phyloP scores from a whole-genome alignment of 1,140 invertebrate genomes.

The Penaeus indicus region DNA sequence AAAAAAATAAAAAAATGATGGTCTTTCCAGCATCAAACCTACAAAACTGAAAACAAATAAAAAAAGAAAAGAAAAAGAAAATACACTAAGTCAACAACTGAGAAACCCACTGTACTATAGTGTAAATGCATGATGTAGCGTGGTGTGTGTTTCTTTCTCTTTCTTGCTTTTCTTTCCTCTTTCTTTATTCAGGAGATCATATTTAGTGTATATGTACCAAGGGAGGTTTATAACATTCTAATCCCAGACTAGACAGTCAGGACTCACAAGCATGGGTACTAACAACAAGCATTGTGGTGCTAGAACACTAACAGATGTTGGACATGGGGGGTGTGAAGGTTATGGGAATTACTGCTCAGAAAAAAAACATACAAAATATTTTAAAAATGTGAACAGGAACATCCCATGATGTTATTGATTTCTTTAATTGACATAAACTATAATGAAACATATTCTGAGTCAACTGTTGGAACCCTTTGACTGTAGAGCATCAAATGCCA shows the following conservation, averaged over 20 bases:
- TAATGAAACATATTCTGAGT: constrained; percentile 20
- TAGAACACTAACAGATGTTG: constrained; percentile 38
- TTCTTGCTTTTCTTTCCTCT: too few species aligned
- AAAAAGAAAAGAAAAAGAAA: too few species aligned
- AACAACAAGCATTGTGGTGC: constrained; percentile 45
- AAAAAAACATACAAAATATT: neutral
- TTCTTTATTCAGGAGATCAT: too few species aligned
- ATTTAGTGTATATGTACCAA: too few species aligned
- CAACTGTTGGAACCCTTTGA: neutral
- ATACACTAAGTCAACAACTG: too few species aligned
- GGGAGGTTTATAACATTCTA: neutral
- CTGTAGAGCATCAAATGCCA: neutral
- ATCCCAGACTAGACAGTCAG: constrained; percentile 21
- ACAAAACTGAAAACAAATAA: too few species aligned
- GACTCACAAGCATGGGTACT: constrained; percentile 34
- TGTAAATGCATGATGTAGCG: too few species aligned
- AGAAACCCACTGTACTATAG: too few species aligned
- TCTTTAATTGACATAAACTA: constrained; percentile 21
- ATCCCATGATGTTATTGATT: constrained; percentile 28
- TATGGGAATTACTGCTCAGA: neutral
- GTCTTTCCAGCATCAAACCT: too few species aligned
- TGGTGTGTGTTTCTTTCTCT: too few species aligned
- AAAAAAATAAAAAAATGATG: too few species aligned
- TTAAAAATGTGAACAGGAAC: constrained; percentile 38
- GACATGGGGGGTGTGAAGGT: neutral